phyloP scores from a whole-genome alignment of 2,113 vertebrate species.

The Protobothrops mucrosquamatus region DNA sequence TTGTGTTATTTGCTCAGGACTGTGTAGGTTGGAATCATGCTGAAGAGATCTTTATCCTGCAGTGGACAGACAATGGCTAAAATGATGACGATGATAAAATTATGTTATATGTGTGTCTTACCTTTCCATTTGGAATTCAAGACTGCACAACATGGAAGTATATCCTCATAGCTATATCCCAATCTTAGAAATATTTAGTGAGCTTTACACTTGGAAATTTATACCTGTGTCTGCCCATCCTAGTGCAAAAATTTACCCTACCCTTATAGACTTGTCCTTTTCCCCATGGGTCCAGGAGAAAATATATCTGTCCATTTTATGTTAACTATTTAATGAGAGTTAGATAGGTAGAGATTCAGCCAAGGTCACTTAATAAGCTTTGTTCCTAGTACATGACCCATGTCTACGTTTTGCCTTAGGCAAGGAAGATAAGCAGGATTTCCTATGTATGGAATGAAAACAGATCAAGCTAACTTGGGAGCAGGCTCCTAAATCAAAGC shows the following conservation, averaged over 20 bases:
- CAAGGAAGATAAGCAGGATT: neutral
- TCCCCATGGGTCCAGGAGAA: neutral
- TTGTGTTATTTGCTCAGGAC: neutral
- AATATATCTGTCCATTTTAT: neutral
- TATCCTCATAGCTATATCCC: neutral
- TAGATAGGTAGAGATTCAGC: neutral
- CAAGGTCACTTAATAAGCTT: neutral
- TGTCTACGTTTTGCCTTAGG: neutral
- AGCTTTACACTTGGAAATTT: neutral
- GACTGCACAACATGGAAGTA: neutral
- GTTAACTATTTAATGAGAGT: neutral
- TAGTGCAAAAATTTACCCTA: neutral
- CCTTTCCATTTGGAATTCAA: neutral
- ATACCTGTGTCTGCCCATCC: neutral
- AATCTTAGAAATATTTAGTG: neutral
- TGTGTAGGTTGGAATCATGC: too few relatives aligned
- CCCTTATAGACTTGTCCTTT: neutral
- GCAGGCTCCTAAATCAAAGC: slow-evolving; percentile 27
- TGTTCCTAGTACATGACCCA: neutral
- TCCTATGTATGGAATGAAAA: neutral
- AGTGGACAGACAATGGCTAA: too few relatives aligned
- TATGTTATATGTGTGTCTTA: neutral
- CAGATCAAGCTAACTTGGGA: neutral
- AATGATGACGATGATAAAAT: neutral
- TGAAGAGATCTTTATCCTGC: too few relatives aligned